Base-by-base conservation (phyloP, 2,797 vertebrate species). In the Paedocypris micromegethes region DNA sequence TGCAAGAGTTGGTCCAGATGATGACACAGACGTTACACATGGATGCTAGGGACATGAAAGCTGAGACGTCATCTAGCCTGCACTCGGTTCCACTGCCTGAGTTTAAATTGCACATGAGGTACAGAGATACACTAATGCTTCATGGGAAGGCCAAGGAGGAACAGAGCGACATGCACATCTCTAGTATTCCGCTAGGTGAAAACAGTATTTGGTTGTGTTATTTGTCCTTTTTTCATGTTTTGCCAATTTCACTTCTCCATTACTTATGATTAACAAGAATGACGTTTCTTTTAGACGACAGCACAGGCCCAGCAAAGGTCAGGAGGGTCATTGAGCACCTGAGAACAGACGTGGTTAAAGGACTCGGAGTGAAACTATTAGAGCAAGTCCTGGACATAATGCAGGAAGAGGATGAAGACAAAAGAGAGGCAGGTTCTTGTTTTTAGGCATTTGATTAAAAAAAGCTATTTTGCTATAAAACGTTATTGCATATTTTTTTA, bases 1-100 rank as follows among this genome's bases (percentile, higher is more conserved):
- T 96, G 83, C 90, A 90, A 60, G 95, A 98, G 78, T 86, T 99
- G 77, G 93, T 99, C 60, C 88, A 93, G 47, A 79, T 98, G 81
- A 99, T 99, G 96, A 99, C 93, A 0, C 81, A 88, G 75, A 99
- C 96, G 1, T 84, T 99, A 80, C 89, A 87, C 70, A 86, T 98
- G 90, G 92, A 92, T 69, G 80, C 81, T 58, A 89, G 86, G 79
- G 93, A 94, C 3, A 46, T 64, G 39, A 86, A 64, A 43, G 80
- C 70, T 39, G 82, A 85, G 45, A 53, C 67, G 9, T 78, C 66
- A 64, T n/a, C 62, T 2, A 75, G 59, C 76, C 78, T 79, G 44
- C 77, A 66, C 64, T 77, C 83, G 2, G 68, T 73, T 4, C 73
- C 80, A 6, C 67, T 87, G 50, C 85, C 90, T 8, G 94, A 97